Evolutionary conservation across 2,888 invertebrate species (phyloP).

Genomic region (Chloroclysta siterata): DNA sequence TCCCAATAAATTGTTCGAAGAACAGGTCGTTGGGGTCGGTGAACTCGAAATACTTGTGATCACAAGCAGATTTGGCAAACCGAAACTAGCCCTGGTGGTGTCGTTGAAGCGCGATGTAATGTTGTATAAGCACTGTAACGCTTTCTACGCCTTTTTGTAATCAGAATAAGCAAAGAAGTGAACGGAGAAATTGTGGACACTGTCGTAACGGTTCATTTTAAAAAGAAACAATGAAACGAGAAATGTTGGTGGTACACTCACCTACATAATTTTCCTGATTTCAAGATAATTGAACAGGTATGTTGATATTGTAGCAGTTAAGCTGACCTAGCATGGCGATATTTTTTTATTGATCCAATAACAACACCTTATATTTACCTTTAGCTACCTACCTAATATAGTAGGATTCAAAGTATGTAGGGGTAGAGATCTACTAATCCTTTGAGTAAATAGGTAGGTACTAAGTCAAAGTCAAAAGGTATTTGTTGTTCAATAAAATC

Average conservation of each 20-base stretch:
- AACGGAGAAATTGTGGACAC: conserved; percentile 76
- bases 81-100: conserved; percentile 52
- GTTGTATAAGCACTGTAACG: conserved; percentile 76
- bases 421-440: no score
- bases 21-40: conserved; percentile 62
- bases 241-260: conserved; percentile 46
- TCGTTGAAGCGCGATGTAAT: conserved; percentile 61
- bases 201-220: conserved; percentile 62
- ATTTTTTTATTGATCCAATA: not conserved
- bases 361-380: not conserved
- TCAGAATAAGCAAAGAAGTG: conserved; percentile 76
- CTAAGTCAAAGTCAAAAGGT: no score
- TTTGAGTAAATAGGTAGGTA: no score
- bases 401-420: no score
- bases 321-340: not conserved
- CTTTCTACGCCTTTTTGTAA: conserved; percentile 75
- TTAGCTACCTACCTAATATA: no score
- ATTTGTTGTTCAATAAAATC: no score
- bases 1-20: conserved; percentile 47
- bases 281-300: conserved; percentile 9
- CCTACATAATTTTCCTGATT: conserved; percentile 30
- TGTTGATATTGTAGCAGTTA: not conserved
- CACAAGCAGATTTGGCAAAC: conserved; percentile 62
- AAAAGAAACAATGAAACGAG: conserved; percentile 63
- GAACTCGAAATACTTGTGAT: conserved; percentile 63